phyloP scores from a whole-genome alignment of 1,140 invertebrate genomes.

The Drosophila guanche region DNA sequence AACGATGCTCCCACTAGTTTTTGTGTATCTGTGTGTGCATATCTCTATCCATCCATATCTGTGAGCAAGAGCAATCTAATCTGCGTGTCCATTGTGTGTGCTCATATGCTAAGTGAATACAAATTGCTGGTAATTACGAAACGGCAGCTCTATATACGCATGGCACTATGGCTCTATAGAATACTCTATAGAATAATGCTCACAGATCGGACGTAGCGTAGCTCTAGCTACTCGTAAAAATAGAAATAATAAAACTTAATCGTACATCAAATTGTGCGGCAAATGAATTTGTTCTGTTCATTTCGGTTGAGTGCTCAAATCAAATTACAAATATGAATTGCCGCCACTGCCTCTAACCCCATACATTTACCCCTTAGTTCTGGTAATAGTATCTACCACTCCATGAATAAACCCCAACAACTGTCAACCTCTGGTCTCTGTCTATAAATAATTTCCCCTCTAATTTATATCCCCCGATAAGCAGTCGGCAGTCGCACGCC shows the following conservation, averaged over 20 bases:
- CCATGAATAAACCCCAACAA: too few relatives aligned
- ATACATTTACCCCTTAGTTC: not conserved
- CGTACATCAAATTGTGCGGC: constrained; percentile 51
- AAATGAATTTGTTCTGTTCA: constrained; percentile 50
- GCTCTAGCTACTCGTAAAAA: constrained; percentile 37
- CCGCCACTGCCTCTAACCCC: not conserved
- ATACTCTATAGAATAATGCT: constrained; percentile 8
- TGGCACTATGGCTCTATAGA: constrained; percentile 3
- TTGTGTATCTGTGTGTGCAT: not conserved
- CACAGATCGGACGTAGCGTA: constrained; percentile 5
- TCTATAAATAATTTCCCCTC: too few relatives aligned
- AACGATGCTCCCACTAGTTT: constrained; percentile 1
- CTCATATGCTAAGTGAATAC: constrained; percentile 59
- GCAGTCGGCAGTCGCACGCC: not conserved
- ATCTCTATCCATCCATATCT: constrained; percentile 1
- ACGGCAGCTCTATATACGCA: constrained; percentile 30
- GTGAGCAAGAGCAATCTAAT: constrained; percentile 29
- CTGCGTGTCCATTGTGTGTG: constrained; percentile 32
- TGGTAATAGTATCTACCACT: too few relatives aligned
- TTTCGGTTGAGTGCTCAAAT: constrained; percentile 19
- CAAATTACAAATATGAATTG: constrained; percentile 42
- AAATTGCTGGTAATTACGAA: constrained; percentile 65
- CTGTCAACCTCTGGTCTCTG: too few relatives aligned
- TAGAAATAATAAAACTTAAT: constrained; percentile 57
- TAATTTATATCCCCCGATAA: too few relatives aligned